A percentile compares a stretch with the other conserved stretches of the same genome.
phyloP scores from a whole-genome alignment of 2,797 vertebrate species.

The Amblyraja radiata region DNA sequence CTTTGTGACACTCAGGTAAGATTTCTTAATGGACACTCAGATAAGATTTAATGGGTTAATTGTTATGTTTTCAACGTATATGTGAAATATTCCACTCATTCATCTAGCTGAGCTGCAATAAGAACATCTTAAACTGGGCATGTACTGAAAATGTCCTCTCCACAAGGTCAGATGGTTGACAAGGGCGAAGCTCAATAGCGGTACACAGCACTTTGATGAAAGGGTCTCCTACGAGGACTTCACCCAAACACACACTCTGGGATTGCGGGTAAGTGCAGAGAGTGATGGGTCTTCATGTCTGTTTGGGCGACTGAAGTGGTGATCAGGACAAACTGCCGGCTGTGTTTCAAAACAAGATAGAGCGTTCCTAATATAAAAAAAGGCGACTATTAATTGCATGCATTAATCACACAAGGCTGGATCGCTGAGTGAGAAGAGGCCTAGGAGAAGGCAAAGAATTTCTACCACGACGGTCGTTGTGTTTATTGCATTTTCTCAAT shows the following conservation, averaged over 20 bases:
- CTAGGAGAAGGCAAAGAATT: neutral
- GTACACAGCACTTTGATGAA: conserved; percentile 43
- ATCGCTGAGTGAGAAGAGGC: neutral
- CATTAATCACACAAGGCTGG: conserved; percentile 1
- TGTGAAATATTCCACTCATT: no score
- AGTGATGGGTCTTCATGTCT: conserved; percentile 47
- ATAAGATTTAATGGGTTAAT: no score
- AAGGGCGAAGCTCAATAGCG: conserved; percentile 50
- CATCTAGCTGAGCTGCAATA: conserved; percentile 33
- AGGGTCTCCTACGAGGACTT: conserved; percentile 54
- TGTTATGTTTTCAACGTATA: no score
- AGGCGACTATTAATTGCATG: conserved; percentile 14
- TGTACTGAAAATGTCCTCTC: conserved; percentile 41
- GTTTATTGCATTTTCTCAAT: neutral
- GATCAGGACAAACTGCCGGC: neutral
- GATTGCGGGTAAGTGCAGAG: conserved; percentile 55
- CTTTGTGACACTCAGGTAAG: no score
- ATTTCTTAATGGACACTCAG: no score
- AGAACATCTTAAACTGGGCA: neutral
- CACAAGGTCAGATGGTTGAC: conserved; percentile 49
- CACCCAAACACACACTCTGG: conserved; percentile 52
- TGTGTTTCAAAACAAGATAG: neutral
- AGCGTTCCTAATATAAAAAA: neutral
- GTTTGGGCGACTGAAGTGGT: no score
- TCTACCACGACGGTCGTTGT: neutral